phyloP scores from a whole-genome alignment of 2,797 vertebrate species.

The Tiaroga cobitis region DNA sequence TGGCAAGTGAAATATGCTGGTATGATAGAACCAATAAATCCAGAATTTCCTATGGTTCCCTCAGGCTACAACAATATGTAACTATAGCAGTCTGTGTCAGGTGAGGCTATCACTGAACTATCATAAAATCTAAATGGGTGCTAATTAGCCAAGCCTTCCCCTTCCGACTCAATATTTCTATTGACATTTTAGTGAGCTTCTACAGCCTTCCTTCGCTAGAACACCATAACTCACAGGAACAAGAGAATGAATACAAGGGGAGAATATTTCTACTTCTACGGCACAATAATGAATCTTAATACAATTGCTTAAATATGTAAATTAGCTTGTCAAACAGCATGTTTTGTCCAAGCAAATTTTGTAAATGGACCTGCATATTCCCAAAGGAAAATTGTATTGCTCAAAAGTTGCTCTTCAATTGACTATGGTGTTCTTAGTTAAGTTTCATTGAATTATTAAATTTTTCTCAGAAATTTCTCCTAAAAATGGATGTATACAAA shows the following conservation, averaged over 20 bases:
- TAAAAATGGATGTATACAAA: neutral
- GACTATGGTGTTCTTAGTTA: neutral
- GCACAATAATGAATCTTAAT: neutral
- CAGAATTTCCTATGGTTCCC: slow-evolving; percentile 99
- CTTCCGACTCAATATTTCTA: slow-evolving; percentile 99
- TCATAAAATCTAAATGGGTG: slow-evolving; percentile 99
- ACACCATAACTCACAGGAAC: slow-evolving; percentile 98
- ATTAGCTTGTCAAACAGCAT: neutral
- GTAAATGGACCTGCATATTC: neutral
- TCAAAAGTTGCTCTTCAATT: neutral
- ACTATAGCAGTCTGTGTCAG: slow-evolving; percentile 99
- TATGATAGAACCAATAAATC: slow-evolving; percentile 99
- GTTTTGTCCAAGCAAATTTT: slow-evolving; percentile 6
- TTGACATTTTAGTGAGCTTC: slow-evolving; percentile 93
- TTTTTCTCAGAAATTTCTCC: neutral
- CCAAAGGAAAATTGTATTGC: neutral
- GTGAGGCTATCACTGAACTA: slow-evolving; percentile 99
- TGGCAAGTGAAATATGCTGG: slow-evolving; percentile 99
- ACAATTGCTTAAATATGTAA: slow-evolving; percentile 22
- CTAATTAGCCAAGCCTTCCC: slow-evolving; percentile 99
- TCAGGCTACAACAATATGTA: slow-evolving; percentile 99
- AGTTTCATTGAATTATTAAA: neutral
- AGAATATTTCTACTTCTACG: slow-evolving; percentile 91
- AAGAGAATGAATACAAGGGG: slow-evolving; percentile 92
- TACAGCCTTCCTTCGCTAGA: slow-evolving; percentile 64